Evolutionary conservation across 2,888 invertebrate species (phyloP), one percentile per base, ranked within the genome.

Genomic region (Watsonalla cultraria): DNA sequence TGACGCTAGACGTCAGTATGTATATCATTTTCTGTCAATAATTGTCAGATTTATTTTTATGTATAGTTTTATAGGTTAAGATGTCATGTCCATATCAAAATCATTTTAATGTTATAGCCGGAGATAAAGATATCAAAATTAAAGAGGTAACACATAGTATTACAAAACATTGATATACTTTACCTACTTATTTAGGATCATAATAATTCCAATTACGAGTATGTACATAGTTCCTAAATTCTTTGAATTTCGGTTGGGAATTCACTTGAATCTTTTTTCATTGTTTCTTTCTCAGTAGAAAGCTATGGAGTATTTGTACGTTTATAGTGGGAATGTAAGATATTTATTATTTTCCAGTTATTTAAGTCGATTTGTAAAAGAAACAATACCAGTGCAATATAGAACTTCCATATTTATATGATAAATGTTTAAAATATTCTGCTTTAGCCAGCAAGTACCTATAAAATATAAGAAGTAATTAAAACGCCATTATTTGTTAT

Each of bases 51-150:
- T 51, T 52, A 49, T 24, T 47, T 46, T 54, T 55, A 37, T 9
- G 37, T 37, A 37, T 9, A 42, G 11, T 58, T 62, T 61, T 65
- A 46, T 80, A 82, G 80, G 76, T 85, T 84, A 86, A 81, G 72
- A 90, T 90, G 90, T 79, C 86, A 85, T 90, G 91, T 79, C 88
- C 90, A 65, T 88, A 82, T 86, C 87, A 90, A 80, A 86, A 89
- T 76, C 81, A 91, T 74, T 82, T 82, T 56, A 82, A 79, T 64
- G 74, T 80, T 56, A 59, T 69, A 63, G 64, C 72, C 59, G 77
- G 71, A 61, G 74, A 68, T 64, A 58, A 74, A 62, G 64, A 72
- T 61, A 65, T 68, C 59, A 70, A 76, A 74, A 64, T 65, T 68
- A 69, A 78, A 74, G 70, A 83, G 80, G 78, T 78, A 60, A 62